Evolutionary conservation across 2,797 vertebrate genomes (phyloP).

Genomic region (Danio choprae): DNA sequence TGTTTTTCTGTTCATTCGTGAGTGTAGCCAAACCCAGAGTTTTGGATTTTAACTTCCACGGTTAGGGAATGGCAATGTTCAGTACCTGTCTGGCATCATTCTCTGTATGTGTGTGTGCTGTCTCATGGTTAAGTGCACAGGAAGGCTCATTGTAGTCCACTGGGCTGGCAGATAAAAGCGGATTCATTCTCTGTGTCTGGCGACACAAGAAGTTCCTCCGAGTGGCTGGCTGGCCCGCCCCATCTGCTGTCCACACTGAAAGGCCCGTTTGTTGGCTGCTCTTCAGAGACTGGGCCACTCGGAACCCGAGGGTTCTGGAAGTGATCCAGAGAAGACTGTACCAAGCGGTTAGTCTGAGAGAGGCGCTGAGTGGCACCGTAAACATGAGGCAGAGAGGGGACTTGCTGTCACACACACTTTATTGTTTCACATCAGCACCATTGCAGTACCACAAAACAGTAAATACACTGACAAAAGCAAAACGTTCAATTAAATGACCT

Average conservation of each 20-base stretch:
- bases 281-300: slow-evolving; percentile 72
- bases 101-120: slow-evolving; percentile 48
- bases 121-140: slow-evolving; percentile 59
- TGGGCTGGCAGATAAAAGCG: slow-evolving; percentile 62
- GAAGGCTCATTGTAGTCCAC: slow-evolving; percentile 61
- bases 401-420: slow-evolving; percentile 60
- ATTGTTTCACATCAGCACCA: slow-evolving; percentile 55
- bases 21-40: slow-evolving; percentile 19
- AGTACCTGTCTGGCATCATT: slow-evolving; percentile 29
- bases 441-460: slow-evolving; percentile 40
- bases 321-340: slow-evolving; percentile 56
- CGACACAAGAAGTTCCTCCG: slow-evolving; percentile 60
- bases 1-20: slow-evolving; percentile 2
- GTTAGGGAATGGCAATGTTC: background rate
- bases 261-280: slow-evolving; percentile 69
- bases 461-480: slow-evolving; percentile 51
- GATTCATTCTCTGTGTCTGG: slow-evolving; percentile 63
- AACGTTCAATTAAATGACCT: slow-evolving; percentile 1
- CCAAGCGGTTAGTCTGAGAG: slow-evolving; percentile 49
- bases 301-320: slow-evolving; percentile 60
- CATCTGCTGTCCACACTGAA: slow-evolving; percentile 60
- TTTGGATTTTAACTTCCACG: background rate
- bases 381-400: slow-evolving; percentile 61
- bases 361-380: slow-evolving; percentile 63
- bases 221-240: slow-evolving; percentile 62